Evolutionary conservation across 2,888 invertebrate species (phyloP).

Genomic region (Rhamphomyia laevipes): DNA sequence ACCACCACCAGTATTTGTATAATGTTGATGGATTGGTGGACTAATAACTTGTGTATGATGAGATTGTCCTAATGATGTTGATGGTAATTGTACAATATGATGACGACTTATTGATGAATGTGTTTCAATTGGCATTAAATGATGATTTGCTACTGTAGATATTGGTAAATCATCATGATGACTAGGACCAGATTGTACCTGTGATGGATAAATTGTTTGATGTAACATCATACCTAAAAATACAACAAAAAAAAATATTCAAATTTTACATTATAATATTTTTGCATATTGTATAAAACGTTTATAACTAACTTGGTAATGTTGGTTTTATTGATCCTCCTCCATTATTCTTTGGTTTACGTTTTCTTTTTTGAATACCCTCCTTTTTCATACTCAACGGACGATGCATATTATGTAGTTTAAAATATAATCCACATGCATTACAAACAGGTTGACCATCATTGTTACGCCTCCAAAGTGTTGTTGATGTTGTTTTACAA

Average conservation of each 20-base stretch:
- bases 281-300: not conserved
- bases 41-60: not conserved
- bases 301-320: constrained; percentile 28
- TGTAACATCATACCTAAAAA: constrained; percentile 3
- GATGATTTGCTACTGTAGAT: not conserved
- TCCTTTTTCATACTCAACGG: constrained; percentile 98
- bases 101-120: not conserved
- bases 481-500: constrained; percentile 55
- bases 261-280: too few relatives aligned
- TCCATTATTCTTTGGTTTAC: constrained; percentile 62
- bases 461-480: constrained; percentile 76
- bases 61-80: not conserved
- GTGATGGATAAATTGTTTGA: constrained; percentile 33
- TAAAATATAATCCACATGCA: constrained; percentile 51
- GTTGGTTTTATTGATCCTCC: constrained; percentile 22
- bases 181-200: constrained; percentile 19
- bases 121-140: not conserved
- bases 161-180: not conserved
- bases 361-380: constrained; percentile 92
- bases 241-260: not conserved
- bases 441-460: constrained; percentile 81
- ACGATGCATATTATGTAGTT: constrained; percentile 52
- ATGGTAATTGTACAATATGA: not conserved
- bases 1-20: constrained; percentile 28
- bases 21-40: not conserved